These are phyloP conservation scores for Drosophila teissieri DNA, from an alignment of 1,140 invertebrate genomes.

Conservation along the genomic window DNA sequence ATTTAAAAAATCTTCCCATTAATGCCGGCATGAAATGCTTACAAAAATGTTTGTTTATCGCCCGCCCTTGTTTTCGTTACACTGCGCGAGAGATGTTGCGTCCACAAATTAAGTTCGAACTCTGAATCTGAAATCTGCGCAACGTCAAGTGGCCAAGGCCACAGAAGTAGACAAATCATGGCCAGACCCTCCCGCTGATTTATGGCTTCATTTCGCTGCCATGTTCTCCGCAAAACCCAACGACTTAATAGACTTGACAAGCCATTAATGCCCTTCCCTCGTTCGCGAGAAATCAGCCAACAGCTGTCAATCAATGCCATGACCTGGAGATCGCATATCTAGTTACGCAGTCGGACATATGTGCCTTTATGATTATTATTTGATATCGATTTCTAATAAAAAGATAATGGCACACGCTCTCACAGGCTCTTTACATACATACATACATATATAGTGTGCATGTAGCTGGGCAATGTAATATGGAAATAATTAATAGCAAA, in stretches of 20 bases:
- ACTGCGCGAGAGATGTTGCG: slow-evolving; percentile 16
- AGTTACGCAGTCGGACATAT: slow-evolving; percentile 32
- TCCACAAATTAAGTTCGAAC: slow-evolving; percentile 39
- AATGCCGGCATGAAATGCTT: slow-evolving; percentile 48
- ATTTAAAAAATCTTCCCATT: slow-evolving; percentile 61
- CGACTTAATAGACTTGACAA: slow-evolving; percentile 43
- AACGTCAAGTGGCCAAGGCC: slow-evolving; percentile 39
- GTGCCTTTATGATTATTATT: slow-evolving; percentile 43
- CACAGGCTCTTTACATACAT: not conserved
- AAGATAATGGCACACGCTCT: slow-evolving; percentile 47
- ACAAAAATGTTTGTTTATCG: slow-evolving; percentile 60
- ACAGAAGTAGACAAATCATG: slow-evolving; percentile 23
- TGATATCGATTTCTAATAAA: slow-evolving; percentile 60
- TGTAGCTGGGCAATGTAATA: slow-evolving; percentile 46
- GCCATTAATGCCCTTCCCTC: slow-evolving; percentile 33
- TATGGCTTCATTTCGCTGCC: slow-evolving; percentile 22
- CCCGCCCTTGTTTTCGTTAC: slow-evolving; percentile 24
- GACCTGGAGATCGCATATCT: slow-evolving; percentile 30
- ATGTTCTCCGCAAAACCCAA: slow-evolving; percentile 14
- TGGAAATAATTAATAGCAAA: slow-evolving; percentile 80
- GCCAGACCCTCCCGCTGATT: slow-evolving; percentile 26
- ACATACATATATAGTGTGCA: not conserved
- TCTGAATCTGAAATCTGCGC: slow-evolving; percentile 33
- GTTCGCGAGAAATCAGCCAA: slow-evolving; percentile 17
- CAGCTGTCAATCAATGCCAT: slow-evolving; percentile 72